phyloP scores from a whole-genome alignment of 2,113 vertebrate genomes.

The Actenoides hombroni region DNA sequence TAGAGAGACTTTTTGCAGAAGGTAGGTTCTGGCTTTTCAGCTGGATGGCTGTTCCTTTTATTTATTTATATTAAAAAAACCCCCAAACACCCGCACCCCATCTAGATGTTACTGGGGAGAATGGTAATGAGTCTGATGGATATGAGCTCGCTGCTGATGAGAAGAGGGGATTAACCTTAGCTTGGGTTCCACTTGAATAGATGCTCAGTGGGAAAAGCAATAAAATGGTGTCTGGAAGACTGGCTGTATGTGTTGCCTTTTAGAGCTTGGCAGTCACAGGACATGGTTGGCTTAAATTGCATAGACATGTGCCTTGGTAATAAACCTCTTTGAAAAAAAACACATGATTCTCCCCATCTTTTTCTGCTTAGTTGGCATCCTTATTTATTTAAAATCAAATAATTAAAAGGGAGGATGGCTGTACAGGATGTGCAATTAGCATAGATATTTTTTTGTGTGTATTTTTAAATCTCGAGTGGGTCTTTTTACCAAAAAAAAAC shows the following conservation, averaged over 20 bases:
- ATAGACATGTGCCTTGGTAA: not conserved
- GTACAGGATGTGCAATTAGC: not conserved
- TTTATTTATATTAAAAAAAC: not conserved
- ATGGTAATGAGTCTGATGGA: not conserved
- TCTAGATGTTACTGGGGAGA: not conserved
- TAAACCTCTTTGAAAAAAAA: not conserved
- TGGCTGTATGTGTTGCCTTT: not conserved
- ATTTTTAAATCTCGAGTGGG: not conserved
- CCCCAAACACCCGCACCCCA: too few species aligned
- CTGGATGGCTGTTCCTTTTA: not conserved
- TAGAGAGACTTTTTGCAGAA: conserved; percentile 24
- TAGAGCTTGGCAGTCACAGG: not conserved
- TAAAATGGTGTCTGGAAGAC: not conserved
- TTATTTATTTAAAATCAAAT: not conserved
- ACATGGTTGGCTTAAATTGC: not conserved
- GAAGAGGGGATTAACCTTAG: conserved; percentile 1
- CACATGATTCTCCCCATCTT: not conserved
- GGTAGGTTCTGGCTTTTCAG: conserved; percentile 53
- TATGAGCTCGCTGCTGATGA: not conserved
- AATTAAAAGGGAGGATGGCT: not conserved
- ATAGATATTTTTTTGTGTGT: not conserved
- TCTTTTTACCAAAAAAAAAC: not conserved
- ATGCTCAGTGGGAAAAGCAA: not conserved
- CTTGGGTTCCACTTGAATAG: not conserved
- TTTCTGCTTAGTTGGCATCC: not conserved